phyloP scores from a whole-genome alignment of 92 coral and sea anemone genomes.

The Micromussa lordhowensis region DNA sequence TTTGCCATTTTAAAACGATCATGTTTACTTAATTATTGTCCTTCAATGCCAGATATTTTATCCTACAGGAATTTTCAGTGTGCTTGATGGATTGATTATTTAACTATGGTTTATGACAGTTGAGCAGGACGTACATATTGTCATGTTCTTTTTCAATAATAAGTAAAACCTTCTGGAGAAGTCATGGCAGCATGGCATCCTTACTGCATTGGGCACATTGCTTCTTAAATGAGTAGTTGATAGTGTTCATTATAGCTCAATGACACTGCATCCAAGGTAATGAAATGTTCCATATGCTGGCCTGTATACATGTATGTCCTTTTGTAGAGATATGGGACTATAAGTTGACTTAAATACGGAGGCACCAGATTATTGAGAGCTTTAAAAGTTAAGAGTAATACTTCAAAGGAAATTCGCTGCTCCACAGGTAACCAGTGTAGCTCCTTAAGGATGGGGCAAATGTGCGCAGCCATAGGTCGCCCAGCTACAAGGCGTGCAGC shows the following conservation, averaged over 20 bases:
- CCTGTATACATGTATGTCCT: constrained; percentile 46
- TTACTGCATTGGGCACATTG: constrained; percentile 52
- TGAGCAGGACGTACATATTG: constrained; percentile 53
- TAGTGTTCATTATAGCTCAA: constrained; percentile 45
- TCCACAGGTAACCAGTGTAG: no score
- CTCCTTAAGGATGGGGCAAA: no score
- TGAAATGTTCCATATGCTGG: constrained; percentile 40
- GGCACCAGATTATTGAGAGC: no score
- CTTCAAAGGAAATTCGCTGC: no score
- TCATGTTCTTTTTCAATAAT: constrained; percentile 44
- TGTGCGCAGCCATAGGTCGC: no score
- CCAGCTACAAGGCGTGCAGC: no score
- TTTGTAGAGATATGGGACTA: no score
- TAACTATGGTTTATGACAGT: constrained; percentile 42
- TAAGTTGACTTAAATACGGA: no score
- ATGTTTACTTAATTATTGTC: constrained; percentile 47
- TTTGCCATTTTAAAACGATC: no score
- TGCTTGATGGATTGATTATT: constrained; percentile 40
- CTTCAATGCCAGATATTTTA: constrained; percentile 47
- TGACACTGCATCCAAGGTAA: constrained; percentile 34
- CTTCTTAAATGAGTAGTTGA: constrained; percentile 54
- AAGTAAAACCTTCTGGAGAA: no score
- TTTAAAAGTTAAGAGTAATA: no score
- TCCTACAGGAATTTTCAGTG: constrained; percentile 42
- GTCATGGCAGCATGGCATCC: constrained; percentile 46